A percentile compares a stretch with the other conserved stretches of the same genome.
These are phyloP conservation scores for Drosophila aff. DNA, from an alignment of 1,140 invertebrate genomes.

Conservation along the genomic window DNA sequence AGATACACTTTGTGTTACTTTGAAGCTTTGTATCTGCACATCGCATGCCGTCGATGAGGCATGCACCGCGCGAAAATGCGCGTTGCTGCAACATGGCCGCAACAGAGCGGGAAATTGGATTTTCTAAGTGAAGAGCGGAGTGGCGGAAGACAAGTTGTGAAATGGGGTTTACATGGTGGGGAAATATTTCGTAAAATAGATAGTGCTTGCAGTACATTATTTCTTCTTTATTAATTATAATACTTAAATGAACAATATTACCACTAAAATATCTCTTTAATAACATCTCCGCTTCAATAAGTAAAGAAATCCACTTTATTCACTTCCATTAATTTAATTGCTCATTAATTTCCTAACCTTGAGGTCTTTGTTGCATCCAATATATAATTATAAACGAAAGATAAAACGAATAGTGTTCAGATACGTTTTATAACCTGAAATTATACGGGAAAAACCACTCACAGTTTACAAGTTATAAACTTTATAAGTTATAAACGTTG, in stretches of 20 bases:
- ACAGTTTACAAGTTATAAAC: slow-evolving; percentile 8
- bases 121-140: slow-evolving; percentile 13
- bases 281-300: background rate
- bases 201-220: background rate
- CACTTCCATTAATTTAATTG: slow-evolving; percentile 16
- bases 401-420: slow-evolving; percentile 4
- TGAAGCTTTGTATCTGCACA: slow-evolving; percentile 51
- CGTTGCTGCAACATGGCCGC: slow-evolving; percentile 36
- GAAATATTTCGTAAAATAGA: slow-evolving; percentile 8
- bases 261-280: background rate
- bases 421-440: slow-evolving; percentile 4
- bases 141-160: slow-evolving; percentile 5
- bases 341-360: slow-evolving; percentile 5
- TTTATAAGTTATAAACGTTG: slow-evolving; percentile 7
- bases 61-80: slow-evolving; percentile 42
- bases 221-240: background rate
- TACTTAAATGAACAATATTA: background rate
- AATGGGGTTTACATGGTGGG: slow-evolving; percentile 3
- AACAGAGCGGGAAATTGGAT: slow-evolving; percentile 65
- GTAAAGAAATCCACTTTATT: background rate
- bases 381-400: background rate
- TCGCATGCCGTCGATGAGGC: slow-evolving; percentile 72
- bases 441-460: background rate
- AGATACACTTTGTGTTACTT: slow-evolving; percentile 50
- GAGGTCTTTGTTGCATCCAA: background rate